Percentiles rank a stretch among this genome's conserved stretches.
phyloP scores from a whole-genome alignment of 1,140 invertebrate genomes.

The Oncopeltus fasciatus region DNA sequence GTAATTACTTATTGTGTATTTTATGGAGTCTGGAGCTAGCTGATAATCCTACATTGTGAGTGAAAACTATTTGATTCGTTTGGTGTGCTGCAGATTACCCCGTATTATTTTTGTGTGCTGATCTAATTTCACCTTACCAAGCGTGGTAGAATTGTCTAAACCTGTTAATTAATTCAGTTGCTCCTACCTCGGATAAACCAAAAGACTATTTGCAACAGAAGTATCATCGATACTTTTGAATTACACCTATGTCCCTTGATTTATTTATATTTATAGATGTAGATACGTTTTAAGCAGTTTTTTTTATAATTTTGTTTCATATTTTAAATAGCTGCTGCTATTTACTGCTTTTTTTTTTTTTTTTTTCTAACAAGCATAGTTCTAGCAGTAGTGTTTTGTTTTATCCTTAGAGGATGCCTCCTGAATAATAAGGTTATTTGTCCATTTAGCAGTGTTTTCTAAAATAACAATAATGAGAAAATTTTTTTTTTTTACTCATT shows the following conservation, averaged over 20 bases:
- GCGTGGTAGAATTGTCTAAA: constrained; percentile 4
- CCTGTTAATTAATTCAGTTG: not conserved
- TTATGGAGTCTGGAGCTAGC: not conserved
- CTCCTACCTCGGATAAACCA: not conserved
- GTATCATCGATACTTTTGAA: no score
- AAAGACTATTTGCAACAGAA: constrained; percentile 4
- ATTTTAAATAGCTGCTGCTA: not conserved
- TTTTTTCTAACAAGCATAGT: not conserved
- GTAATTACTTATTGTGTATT: not conserved
- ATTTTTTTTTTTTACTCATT: no score
- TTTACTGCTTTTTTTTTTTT: not conserved
- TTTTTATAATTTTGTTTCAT: not conserved
- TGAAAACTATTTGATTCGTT: not conserved
- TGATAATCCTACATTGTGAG: not conserved
- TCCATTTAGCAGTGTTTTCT: no score
- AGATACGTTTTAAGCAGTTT: not conserved
- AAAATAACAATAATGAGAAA: no score
- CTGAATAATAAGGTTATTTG: no score
- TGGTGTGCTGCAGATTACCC: constrained; percentile 2
- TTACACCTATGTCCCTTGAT: no score
- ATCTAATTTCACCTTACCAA: not conserved
- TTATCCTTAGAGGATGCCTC: not conserved
- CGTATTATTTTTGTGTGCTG: not conserved
- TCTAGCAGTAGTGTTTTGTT: constrained; percentile 1
- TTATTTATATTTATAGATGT: no score